phyloP scores from a whole-genome alignment of 1,140 invertebrate genomes.

The Radopholus similis region DNA sequence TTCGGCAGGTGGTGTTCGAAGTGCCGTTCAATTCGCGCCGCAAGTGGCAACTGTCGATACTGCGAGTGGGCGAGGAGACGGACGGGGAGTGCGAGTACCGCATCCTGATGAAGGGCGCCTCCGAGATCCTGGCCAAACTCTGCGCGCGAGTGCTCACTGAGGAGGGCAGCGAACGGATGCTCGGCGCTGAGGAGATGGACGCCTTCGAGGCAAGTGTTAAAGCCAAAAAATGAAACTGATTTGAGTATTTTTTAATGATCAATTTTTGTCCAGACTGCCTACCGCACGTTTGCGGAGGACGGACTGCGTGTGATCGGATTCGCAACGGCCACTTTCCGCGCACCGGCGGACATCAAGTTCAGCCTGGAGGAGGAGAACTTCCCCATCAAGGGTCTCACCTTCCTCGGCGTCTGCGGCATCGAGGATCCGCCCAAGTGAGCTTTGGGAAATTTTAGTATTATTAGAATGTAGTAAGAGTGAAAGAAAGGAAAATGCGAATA shows the following conservation, averaged over 20 bases:
- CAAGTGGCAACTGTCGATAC: constrained; percentile 53
- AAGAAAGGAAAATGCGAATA: too few species aligned
- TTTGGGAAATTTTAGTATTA: too few species aligned
- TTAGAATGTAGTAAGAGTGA: too few species aligned
- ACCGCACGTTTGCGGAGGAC: constrained; percentile 14
- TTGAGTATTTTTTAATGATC: too few species aligned
- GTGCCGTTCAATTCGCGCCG: constrained; percentile 56
- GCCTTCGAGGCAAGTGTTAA: constrained; percentile 28
- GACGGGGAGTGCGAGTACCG: constrained; percentile 38
- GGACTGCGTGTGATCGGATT: constrained; percentile 55
- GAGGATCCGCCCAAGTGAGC: constrained; percentile 53
- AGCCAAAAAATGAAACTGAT: too few species aligned
- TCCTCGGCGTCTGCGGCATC: constrained; percentile 45
- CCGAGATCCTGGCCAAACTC: constrained; percentile 46
- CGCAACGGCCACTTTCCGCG: constrained; percentile 39
- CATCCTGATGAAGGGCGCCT: constrained; percentile 53
- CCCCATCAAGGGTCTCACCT: constrained; percentile 37
- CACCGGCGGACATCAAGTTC: constrained; percentile 33
- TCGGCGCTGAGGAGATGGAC: constrained; percentile 24
- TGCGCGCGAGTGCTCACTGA: constrained; percentile 39
- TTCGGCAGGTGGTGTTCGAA: constrained; percentile 55
- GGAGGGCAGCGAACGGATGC: constrained; percentile 6
- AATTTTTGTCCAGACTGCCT: too few species aligned
- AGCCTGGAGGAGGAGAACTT: constrained; percentile 40
- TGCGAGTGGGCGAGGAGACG: constrained; percentile 12